Evolutionary conservation across 2,113 vertebrate species (phyloP).

Genomic region (Podocnemis expansa): DNA sequence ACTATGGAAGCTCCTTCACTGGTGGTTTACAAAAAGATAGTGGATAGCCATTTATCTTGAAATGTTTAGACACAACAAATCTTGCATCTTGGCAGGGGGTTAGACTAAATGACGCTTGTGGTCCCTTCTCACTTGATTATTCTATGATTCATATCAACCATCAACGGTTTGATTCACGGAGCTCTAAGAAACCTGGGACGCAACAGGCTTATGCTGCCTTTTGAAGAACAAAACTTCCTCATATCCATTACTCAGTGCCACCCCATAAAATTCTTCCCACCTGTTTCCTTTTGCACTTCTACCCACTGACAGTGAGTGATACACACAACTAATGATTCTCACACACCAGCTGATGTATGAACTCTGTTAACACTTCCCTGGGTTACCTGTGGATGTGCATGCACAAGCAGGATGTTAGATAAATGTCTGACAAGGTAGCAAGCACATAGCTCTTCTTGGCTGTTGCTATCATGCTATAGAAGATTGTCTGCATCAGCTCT

Average conservation of each 20-base stretch:
- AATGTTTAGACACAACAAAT: too few species aligned
- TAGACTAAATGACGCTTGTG: too few species aligned
- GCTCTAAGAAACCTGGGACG: neutral
- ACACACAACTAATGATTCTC: conserved; percentile 19
- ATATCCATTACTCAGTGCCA: neutral
- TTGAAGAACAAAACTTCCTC: rapidly evolving
- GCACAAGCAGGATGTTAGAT: neutral
- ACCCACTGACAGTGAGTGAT: conserved; percentile 3
- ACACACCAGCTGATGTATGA: conserved; percentile 22
- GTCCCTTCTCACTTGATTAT: too few species aligned
- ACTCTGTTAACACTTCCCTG: conserved; percentile 43
- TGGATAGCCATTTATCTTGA: too few species aligned
- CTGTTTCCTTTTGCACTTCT: neutral
- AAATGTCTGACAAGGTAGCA: conserved; percentile 40
- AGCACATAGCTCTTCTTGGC: conserved; percentile 33
- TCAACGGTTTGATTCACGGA: neutral
- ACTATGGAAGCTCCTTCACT: too few species aligned
- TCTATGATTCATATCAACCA: neutral
- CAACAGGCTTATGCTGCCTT: rapidly evolving
- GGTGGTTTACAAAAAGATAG: too few species aligned
- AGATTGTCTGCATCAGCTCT: neutral
- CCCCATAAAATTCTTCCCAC: neutral
- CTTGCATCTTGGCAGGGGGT: too few species aligned
- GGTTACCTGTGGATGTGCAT: neutral
- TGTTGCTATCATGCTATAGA: neutral